phyloP scores from a whole-genome alignment of 2,113 vertebrate genomes.

The Reinhardtius hippoglossoides region DNA sequence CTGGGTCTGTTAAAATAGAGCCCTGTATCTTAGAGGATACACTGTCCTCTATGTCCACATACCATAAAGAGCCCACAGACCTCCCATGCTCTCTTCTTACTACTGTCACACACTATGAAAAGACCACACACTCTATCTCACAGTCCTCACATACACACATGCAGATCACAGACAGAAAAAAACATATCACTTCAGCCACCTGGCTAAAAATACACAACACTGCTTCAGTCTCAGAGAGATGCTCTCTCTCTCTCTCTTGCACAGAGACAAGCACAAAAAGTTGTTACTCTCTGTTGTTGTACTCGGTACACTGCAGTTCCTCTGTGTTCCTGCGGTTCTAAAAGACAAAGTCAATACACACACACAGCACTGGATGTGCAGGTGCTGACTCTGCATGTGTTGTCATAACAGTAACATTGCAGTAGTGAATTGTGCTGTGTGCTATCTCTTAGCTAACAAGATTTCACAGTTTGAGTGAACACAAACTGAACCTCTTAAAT shows the following conservation, averaged over 20 bases:
- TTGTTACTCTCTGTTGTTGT: background rate
- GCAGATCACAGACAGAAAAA: slow-evolving; percentile 7
- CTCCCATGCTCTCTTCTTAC: slow-evolving; percentile 2
- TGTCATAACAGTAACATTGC: background rate
- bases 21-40: slow-evolving; percentile 12
- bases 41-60: slow-evolving; percentile 6
- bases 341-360: background rate
- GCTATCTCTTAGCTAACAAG: background rate
- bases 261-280: slow-evolving; percentile 22
- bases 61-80: slow-evolving; percentile 9
- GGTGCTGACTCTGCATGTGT: background rate
- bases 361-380: background rate
- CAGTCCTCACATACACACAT: slow-evolving; percentile 5
- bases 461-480: background rate
- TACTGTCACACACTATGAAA: slow-evolving; percentile 18
- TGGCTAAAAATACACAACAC: slow-evolving; percentile 56
- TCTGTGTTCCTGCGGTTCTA: too few species aligned
- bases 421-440: background rate
- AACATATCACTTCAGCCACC: slow-evolving; percentile 28
- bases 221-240: background rate
- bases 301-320: background rate
- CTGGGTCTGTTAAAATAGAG: background rate
- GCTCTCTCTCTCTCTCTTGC: slow-evolving; percentile 19
- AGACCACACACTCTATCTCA: slow-evolving; percentile 16
- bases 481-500: background rate